Conservation (phyloP, 2,888 invertebrate species). For the Parasteatoda lunata region DNA sequence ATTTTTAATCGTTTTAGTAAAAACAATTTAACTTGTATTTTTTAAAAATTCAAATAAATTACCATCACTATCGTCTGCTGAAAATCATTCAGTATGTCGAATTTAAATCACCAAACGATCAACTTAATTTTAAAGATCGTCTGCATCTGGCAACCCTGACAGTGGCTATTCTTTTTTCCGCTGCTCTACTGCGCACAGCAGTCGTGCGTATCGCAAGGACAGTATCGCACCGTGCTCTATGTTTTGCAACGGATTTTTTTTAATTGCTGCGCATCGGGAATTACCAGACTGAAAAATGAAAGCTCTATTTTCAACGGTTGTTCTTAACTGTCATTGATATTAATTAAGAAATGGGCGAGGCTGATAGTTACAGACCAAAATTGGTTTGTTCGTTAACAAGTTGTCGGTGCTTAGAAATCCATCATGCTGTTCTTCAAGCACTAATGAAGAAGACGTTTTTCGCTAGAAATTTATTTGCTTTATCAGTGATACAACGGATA, state of each 20-base stretch:
- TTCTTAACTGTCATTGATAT: constrained; percentile 18
- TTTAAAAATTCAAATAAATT: no score
- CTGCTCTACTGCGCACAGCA: constrained; percentile 42
- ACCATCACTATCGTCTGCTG: neutral
- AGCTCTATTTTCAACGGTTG: constrained; percentile 12
- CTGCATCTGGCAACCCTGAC: constrained; percentile 2
- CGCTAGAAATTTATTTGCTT: constrained; percentile 1
- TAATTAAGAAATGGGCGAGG: constrained; percentile 58
- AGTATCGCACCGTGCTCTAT: constrained; percentile 63
- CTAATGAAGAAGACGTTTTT: constrained; percentile 16
- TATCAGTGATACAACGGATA: constrained; percentile 17
- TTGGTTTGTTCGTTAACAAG: constrained; percentile 26
- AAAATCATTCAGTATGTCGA: neutral
- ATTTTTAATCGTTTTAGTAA: no score
- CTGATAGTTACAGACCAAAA: constrained; percentile 18
- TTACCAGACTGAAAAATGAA: constrained; percentile 47
- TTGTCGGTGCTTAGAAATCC: neutral
- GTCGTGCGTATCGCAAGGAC: constrained; percentile 35
- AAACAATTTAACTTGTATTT: no score
- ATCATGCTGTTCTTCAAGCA: neutral
- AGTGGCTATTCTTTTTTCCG: constrained; percentile 9
- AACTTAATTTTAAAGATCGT: no score
- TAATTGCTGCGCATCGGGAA: constrained; percentile 49
- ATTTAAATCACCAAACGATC: no score
- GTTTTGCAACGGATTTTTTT: constrained; percentile 59